phyloP scores from a whole-genome alignment of 1,140 invertebrate species.

The Dendroctonus valens region DNA sequence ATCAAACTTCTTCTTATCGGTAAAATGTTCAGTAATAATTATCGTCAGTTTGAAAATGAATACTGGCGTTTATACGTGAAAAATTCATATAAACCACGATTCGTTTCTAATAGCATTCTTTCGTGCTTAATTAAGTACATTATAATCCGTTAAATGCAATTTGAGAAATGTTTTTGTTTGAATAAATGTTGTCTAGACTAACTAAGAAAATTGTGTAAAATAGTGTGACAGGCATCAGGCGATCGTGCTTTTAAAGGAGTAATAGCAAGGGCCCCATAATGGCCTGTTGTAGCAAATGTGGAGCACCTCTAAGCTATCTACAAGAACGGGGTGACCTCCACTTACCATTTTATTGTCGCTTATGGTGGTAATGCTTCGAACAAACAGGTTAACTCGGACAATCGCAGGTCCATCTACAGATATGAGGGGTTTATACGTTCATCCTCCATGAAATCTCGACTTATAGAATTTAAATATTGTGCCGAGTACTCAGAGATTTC shows the following conservation, averaged over 20 bases:
- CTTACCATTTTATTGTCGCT: constrained; percentile 99
- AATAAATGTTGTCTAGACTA: neutral
- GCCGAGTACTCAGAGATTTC: constrained; percentile 8
- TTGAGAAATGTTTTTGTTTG: too few species aligned
- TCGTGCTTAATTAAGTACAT: too few species aligned
- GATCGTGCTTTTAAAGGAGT: constrained; percentile 22
- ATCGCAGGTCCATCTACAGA: constrained; percentile 86
- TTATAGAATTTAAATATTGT: constrained; percentile 12
- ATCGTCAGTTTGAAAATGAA: too few species aligned
- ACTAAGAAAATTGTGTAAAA: neutral
- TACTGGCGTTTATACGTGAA: too few species aligned
- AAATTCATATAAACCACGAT: too few species aligned
- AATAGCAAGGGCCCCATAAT: constrained; percentile 40
- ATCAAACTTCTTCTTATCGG: too few species aligned
- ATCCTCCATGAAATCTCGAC: constrained; percentile 20
- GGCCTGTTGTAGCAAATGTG: constrained; percentile 43
- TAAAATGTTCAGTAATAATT: too few species aligned
- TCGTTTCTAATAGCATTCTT: too few species aligned
- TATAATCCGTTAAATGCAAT: too few species aligned
- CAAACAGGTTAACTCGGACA: constrained; percentile 94
- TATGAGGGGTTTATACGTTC: constrained; percentile 40
- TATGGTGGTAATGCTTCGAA: constrained; percentile 94
- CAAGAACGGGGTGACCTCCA: constrained; percentile 48
- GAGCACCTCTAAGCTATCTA: constrained; percentile 45
- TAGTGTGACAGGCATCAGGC: constrained; percentile 13